These are phyloP conservation scores for Hirudo medicinalis DNA, from an alignment of 1,140 invertebrate species.

Conservation along the genomic window DNA sequence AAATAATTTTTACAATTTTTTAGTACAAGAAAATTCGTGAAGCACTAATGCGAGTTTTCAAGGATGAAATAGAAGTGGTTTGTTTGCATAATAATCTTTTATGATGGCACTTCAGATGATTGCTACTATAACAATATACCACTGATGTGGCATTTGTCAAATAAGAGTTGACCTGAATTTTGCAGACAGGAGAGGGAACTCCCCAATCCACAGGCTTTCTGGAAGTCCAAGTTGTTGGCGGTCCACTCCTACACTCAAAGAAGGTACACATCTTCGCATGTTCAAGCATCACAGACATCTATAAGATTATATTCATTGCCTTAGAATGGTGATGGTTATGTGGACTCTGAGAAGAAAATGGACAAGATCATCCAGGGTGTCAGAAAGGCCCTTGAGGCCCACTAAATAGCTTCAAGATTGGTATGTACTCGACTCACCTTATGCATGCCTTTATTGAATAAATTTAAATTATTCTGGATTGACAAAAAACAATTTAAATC, in stretches of 20 bases:
- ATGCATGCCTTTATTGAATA: too few species aligned
- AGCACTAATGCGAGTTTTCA: neutral
- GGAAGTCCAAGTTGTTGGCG: slow-evolving; percentile 28
- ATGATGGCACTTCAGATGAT: neutral
- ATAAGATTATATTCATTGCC: slow-evolving; percentile 6
- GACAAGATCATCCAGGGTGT: slow-evolving; percentile 26
- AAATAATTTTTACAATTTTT: neutral
- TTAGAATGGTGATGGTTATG: slow-evolving; percentile 31
- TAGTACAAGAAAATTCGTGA: slow-evolving; percentile 11
- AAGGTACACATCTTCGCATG: slow-evolving; percentile 24
- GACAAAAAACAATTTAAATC: too few species aligned
- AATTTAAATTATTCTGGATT: too few species aligned
- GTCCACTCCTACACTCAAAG: slow-evolving; percentile 31
- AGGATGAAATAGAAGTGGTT: slow-evolving; percentile 5
- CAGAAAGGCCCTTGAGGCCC: slow-evolving; percentile 21
- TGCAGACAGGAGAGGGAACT: slow-evolving; percentile 28
- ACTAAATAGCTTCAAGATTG: neutral
- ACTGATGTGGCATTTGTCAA: neutral
- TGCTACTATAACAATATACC: neutral
- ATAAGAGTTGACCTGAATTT: slow-evolving; percentile 4
- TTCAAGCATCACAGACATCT: neutral
- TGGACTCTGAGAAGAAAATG: slow-evolving; percentile 26
- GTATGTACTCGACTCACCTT: too few species aligned
- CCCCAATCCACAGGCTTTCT: slow-evolving; percentile 28
- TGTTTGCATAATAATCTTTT: neutral